Percentiles rank a stretch among this genome's conserved stretches.
Evolutionary conservation across 2,888 invertebrate genomes (phyloP).

Genomic region (Cremastobaeus sp.): DNA sequence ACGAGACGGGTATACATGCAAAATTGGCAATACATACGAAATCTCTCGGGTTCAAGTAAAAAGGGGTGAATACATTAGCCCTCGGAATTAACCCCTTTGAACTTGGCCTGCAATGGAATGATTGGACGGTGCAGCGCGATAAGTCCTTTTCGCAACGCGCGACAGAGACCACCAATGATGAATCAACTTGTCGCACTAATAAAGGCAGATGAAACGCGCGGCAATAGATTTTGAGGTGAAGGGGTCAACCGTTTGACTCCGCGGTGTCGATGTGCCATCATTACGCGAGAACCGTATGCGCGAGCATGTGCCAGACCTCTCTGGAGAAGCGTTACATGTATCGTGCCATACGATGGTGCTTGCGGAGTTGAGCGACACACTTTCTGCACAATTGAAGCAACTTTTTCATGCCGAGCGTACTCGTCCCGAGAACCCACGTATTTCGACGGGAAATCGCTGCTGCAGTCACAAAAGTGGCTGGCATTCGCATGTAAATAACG

Average conservation of each 20-base stretch:
- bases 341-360: constrained; percentile 67
- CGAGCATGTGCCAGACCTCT: constrained; percentile 74
- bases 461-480: constrained; percentile 25
- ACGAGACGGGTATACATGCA: constrained; percentile 76
- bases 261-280: too few relatives aligned
- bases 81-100: constrained; percentile 77
- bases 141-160: constrained; percentile 65
- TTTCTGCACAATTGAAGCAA: constrained; percentile 35
- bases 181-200: constrained; percentile 49
- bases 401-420: too few relatives aligned
- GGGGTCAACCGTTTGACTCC: constrained; percentile 40
- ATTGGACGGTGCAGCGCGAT: constrained; percentile 73
- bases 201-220: constrained; percentile 32
- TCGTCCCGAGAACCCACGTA: too few relatives aligned
- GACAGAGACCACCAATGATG: constrained; percentile 37
- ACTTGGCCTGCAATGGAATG: constrained; percentile 75
- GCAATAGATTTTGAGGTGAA: constrained; percentile 23
- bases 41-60: constrained; percentile 78
- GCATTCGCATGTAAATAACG: constrained; percentile 65
- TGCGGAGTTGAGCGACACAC: constrained; percentile 19
- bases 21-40: constrained; percentile 79
- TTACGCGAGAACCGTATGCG: constrained; percentile 70
- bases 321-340: constrained; percentile 69
- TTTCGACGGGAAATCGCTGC: too few relatives aligned
- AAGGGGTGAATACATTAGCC: constrained; percentile 79